Evolutionary conservation across 2,797 vertebrate species (phyloP).

Genomic region (Chaenodraco wilsoni): DNA sequence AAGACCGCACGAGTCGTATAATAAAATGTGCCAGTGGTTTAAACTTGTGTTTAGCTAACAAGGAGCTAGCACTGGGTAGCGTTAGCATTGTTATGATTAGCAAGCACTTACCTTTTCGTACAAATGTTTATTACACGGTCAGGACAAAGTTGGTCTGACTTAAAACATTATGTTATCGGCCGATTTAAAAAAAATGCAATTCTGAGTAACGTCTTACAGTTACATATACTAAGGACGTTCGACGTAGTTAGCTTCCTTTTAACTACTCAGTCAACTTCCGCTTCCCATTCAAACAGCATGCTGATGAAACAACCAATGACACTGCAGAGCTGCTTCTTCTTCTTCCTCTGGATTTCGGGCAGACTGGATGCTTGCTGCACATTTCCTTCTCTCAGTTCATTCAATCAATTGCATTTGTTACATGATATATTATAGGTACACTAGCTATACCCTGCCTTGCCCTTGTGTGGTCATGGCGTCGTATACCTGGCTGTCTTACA

Average conservation of each 20-base stretch:
- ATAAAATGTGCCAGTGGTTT: neutral
- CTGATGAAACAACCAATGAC: constrained; percentile 58
- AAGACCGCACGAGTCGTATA: rapidly evolving
- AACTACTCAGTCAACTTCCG: constrained; percentile 38
- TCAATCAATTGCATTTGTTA: too few relatives aligned
- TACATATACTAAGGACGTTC: neutral
- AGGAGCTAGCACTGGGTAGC: neutral
- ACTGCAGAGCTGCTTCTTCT: constrained; percentile 8
- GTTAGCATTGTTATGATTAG: constrained; percentile 23
- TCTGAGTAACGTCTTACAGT: neutral
- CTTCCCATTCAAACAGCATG: constrained; percentile 68
- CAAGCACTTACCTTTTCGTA: constrained; percentile 50
- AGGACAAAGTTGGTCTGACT: neutral
- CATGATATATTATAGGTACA: too few relatives aligned
- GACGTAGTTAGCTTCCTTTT: neutral
- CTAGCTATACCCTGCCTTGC: too few relatives aligned
- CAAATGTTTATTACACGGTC: constrained; percentile 26
- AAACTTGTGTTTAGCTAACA: constrained; percentile 3
- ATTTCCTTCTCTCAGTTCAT: too few relatives aligned
- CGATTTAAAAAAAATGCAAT: neutral
- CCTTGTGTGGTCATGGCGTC: too few relatives aligned
- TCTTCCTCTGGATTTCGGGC: neutral
- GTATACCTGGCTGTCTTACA: too few relatives aligned
- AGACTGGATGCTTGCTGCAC: neutral
- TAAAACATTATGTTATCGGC: neutral